Evolutionary conservation across 2,797 vertebrate species (phyloP), one percentile per base, ranked within the genome.

Genomic region (Caiman crocodilus): DNA sequence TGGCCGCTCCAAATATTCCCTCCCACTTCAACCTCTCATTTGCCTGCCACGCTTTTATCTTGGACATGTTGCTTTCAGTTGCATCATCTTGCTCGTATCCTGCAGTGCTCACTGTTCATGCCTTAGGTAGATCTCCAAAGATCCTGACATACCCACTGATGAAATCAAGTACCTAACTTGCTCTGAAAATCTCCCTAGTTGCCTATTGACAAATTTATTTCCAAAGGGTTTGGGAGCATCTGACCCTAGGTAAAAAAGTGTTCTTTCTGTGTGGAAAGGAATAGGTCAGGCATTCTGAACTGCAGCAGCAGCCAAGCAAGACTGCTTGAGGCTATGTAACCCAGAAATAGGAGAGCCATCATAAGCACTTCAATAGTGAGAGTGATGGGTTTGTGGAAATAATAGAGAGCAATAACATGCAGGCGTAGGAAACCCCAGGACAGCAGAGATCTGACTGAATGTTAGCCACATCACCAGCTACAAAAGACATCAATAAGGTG

Each of bases 381-480:
- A 79, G 58, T 2, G 42, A 32, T 14, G 56, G 42, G 57, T 79
- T 82, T 32, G 58, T 57, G 76, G 42, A 55, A 80, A 15, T 42
- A 21, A 74, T 13, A 10, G 35, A 42, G 25, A 79, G 32, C 32
- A 88, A 63, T 25, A 87, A 69, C n/a, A 59, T 57, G 4, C 91
- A 77, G 87, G 55, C 28, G 65, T 88, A 94, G 85, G 90, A 26
- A 20, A 88, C 55, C 50, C 21, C 25, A 58, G 77, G 42, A 28
- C 84, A 89, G 60, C 76, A 88, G 61, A 59, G 30, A 82, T 58
- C 13, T 56, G 55, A 85, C 82, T 91, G 79, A 87, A 59, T 74
- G 35, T 84, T 79, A 87, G 87, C 79, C 35, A 63, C 79, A 88
- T 91, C 85, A 91, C 81, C 78, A 58, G 83, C 56, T 17, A 92